Conservation (phyloP, 2,113 vertebrate genomes). For the Malaclemys terrapin region DNA sequence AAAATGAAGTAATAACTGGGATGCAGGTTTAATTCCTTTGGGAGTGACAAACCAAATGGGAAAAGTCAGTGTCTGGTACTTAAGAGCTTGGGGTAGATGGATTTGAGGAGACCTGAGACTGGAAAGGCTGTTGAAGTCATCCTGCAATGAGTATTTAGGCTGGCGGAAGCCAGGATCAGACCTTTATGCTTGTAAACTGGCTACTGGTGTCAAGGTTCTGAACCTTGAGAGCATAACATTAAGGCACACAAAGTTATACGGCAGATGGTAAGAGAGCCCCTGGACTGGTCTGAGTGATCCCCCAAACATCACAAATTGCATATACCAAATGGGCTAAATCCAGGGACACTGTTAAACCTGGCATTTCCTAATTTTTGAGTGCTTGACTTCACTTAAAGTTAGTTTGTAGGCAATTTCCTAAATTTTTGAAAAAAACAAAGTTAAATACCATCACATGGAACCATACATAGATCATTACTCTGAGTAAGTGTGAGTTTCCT, state of each 20-base stretch:
- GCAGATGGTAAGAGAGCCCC: background rate
- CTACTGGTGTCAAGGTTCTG: background rate
- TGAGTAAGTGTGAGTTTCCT: background rate
- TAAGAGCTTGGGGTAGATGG: background rate
- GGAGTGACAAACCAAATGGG: background rate
- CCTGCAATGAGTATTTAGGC: background rate
- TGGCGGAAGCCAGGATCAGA: background rate
- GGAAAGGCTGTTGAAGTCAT: background rate
- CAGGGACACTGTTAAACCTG: accelerated
- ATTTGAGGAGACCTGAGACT: background rate
- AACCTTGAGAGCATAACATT: background rate
- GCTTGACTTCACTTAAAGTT: background rate
- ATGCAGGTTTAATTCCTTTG: background rate
- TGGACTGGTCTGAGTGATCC: background rate
- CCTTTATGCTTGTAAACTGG: background rate
- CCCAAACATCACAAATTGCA: background rate
- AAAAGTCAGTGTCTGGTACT: background rate
- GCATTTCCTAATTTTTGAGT: background rate
- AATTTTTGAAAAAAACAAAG: background rate
- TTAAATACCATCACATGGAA: background rate
- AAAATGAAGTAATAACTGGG: background rate
- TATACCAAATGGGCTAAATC: background rate
- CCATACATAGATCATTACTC: background rate
- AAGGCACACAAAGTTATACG: background rate
- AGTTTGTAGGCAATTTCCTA: background rate